Evolutionary conservation across 2,888 invertebrate species (phyloP).

Genomic region (Pseudeuparius sepicola): DNA sequence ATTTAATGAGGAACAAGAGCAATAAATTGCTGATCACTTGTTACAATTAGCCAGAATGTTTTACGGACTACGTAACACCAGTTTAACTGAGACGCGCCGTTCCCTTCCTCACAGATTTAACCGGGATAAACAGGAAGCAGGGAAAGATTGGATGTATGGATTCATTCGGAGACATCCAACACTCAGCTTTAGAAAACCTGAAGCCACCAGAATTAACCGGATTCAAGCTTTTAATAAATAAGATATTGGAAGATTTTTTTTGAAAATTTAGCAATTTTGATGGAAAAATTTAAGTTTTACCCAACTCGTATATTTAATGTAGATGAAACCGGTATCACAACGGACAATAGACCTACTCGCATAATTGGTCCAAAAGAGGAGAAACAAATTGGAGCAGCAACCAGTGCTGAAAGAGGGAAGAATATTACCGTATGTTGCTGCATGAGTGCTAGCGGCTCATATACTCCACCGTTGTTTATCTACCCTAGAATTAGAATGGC

Average conservation of each 20-base stretch:
- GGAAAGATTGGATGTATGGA: slow-evolving; percentile 12
- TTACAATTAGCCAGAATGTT: no score
- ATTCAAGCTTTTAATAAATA: slow-evolving; percentile 10
- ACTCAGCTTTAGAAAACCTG: slow-evolving; percentile 9
- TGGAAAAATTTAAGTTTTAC: background rate
- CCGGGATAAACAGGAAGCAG: slow-evolving; percentile 9
- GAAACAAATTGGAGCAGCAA: slow-evolving; percentile 4
- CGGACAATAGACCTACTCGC: background rate
- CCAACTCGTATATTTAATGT: slow-evolving; percentile 3
- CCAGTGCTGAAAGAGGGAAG: slow-evolving; percentile 10
- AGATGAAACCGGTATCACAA: slow-evolving; percentile 8
- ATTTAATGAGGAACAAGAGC: no score
- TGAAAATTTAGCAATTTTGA: background rate
- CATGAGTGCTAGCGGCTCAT: slow-evolving; percentile 7
- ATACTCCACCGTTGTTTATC: no score
- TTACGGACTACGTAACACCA: no score
- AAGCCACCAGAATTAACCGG: slow-evolving; percentile 12
- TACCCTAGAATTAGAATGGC: slow-evolving; percentile 8
- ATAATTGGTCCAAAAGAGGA: slow-evolving; percentile 2
- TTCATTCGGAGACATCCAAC: no score
- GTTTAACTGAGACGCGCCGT: no score
- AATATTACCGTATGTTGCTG: slow-evolving; percentile 10
- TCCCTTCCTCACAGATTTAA: slow-evolving; percentile 14
- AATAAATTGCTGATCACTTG: no score
- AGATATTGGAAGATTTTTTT: no score